These are phyloP conservation scores for Minunthozetes semirufus DNA, from an alignment of 2,888 invertebrate species.

Conservation along the genomic window DNA sequence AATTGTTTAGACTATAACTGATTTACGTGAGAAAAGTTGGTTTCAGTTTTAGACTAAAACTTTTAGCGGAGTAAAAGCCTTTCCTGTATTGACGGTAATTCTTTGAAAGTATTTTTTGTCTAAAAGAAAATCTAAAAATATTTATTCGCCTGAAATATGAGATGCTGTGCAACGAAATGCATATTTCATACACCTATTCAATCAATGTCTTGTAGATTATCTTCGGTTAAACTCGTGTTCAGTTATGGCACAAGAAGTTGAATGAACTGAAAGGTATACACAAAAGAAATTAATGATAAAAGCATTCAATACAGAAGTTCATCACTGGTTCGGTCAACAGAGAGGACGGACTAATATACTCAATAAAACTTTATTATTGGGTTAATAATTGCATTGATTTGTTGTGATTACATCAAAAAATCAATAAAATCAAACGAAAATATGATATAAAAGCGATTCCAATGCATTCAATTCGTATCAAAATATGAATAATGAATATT, in stretches of 20 bases:
- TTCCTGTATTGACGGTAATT: neutral
- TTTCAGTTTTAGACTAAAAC: no score
- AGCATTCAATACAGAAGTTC: neutral
- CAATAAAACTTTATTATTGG: no score
- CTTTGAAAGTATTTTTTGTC: neutral
- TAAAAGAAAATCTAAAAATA: neutral
- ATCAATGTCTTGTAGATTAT: conserved; percentile 13
- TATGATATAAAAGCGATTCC: no score
- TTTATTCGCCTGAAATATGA: neutral
- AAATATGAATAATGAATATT: no score
- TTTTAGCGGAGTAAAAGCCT: neutral
- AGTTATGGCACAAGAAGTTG: neutral
- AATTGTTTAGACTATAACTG: no score
- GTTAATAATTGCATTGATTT: no score
- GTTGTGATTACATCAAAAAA: no score
- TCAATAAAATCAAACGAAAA: no score
- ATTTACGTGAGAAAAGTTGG: no score
- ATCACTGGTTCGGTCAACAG: neutral
- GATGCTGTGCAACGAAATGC: neutral
- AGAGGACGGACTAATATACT: no score
- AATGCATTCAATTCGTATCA: no score
- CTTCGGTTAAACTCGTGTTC: conserved; percentile 2
- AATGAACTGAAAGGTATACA: neutral
- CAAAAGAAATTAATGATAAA: neutral
- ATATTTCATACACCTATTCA: neutral